These are phyloP conservation scores for Notothenia coriiceps DNA, from an alignment of 2,113 vertebrate species.

Conservation along the genomic window DNA sequence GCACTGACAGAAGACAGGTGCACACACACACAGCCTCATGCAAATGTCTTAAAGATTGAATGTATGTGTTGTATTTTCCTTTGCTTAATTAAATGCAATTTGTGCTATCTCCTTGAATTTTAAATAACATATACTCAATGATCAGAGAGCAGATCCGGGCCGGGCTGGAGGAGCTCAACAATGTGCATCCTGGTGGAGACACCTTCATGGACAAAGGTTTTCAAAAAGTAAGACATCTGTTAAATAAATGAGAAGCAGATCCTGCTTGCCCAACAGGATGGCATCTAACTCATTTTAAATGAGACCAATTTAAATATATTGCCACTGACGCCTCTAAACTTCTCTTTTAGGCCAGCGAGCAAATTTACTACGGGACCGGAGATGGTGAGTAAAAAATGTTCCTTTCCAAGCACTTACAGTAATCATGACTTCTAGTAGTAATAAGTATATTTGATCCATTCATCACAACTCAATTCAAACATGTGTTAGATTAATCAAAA, in stretches of 20 bases:
- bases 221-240: constrained; percentile 86
- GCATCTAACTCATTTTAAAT: constrained; percentile 10
- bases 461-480: constrained; percentile 1
- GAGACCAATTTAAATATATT: constrained; percentile 42
- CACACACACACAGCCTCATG: constrained; percentile 40
- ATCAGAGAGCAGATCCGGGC: constrained; percentile 93
- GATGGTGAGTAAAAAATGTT: constrained; percentile 87
- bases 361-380: constrained; percentile 95
- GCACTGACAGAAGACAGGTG: constrained; percentile 95
- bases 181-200: constrained; percentile 94
- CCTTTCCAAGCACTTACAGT: constrained; percentile 16
- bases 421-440: constrained; percentile 15
- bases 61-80: background rate
- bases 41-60: background rate
- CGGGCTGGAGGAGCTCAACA: constrained; percentile 92
- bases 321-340: constrained; percentile 51
- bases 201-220: constrained; percentile 97
- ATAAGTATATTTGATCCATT: constrained; percentile 6
- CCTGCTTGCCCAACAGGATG: constrained; percentile 1
- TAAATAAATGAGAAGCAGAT: constrained; percentile 24
- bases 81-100: background rate
- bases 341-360: constrained; percentile 93
- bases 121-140: background rate
- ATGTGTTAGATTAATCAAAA: constrained; percentile 29
- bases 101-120: background rate